Conservation (phyloP, 2,113 vertebrate genomes). For the Calidris pugnax region DNA sequence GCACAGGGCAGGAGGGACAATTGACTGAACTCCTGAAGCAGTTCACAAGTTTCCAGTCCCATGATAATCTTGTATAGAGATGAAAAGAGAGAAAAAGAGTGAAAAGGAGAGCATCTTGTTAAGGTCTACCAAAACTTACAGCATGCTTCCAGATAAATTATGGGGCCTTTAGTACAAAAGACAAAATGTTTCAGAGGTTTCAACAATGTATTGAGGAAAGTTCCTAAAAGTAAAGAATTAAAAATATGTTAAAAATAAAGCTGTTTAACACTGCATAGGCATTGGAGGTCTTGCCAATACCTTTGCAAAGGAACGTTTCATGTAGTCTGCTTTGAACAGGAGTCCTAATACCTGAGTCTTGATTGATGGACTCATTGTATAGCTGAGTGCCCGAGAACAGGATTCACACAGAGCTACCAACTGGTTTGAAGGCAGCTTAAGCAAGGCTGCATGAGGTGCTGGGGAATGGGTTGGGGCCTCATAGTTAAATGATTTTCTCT, state of each 20-base stretch:
- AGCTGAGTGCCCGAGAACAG: background rate
- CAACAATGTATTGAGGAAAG: background rate
- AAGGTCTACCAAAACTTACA: background rate
- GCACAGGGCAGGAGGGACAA: background rate
- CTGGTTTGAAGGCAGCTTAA: background rate
- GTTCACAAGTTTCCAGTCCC: background rate
- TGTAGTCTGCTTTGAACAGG: background rate
- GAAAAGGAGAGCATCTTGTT: background rate
- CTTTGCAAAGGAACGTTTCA: background rate
- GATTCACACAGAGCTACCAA: background rate
- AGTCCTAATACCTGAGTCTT: background rate
- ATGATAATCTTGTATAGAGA: background rate
- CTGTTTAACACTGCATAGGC: background rate
- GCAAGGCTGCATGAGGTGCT: background rate
- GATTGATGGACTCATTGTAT: rapidly evolving
- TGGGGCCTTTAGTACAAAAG: background rate
- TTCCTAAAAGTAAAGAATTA: background rate
- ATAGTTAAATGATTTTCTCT: background rate
- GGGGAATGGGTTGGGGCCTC: background rate
- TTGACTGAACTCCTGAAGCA: background rate
- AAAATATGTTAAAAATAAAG: background rate
- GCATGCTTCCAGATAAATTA: background rate
- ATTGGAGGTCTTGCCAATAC: background rate
- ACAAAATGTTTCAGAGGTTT: background rate
- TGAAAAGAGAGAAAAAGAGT: background rate